Evolutionary conservation across 1,140 invertebrate species (phyloP).

Genomic region (Lasioglossum albipes): DNA sequence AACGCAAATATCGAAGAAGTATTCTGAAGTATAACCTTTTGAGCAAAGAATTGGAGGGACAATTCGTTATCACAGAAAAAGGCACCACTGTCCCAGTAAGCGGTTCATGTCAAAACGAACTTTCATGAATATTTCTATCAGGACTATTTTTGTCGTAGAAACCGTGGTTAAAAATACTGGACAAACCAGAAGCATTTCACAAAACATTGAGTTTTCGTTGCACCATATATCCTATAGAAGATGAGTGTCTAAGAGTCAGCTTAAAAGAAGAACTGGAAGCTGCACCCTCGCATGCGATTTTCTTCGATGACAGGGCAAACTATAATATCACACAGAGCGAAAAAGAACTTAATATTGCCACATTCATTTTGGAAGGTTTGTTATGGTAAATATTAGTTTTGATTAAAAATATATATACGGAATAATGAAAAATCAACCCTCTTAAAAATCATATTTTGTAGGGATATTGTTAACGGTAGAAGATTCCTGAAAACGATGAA

Average conservation of each 20-base stretch:
- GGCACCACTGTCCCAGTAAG: constrained; percentile 61
- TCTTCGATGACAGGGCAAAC: constrained; percentile 17
- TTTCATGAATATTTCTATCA: constrained; percentile 1
- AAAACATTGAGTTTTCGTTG: constrained; percentile 60
- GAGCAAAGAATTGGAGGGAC: constrained; percentile 50
- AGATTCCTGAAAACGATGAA: constrained; percentile 47
- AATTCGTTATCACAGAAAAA: constrained; percentile 71
- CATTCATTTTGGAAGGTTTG: constrained; percentile 65
- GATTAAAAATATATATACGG: background rate
- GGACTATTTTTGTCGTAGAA: constrained; percentile 37
- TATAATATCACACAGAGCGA: background rate
- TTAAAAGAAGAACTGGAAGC: constrained; percentile 57
- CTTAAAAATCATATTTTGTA: constrained; percentile 41
- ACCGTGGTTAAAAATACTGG: constrained; percentile 41
- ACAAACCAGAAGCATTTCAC: constrained; percentile 59
- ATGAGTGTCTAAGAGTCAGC: constrained; percentile 40
- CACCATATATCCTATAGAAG: constrained; percentile 46
- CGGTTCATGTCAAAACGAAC: constrained; percentile 2
- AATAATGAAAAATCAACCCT: background rate
- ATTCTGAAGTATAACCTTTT: constrained; percentile 46
- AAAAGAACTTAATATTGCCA: constrained; percentile 36
- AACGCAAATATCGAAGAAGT: constrained; percentile 60
- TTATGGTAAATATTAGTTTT: constrained; percentile 61
- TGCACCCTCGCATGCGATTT: constrained; percentile 45
- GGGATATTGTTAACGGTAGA: constrained; percentile 69